phyloP scores from a whole-genome alignment of 2,888 invertebrate species.

The Empis livida region DNA sequence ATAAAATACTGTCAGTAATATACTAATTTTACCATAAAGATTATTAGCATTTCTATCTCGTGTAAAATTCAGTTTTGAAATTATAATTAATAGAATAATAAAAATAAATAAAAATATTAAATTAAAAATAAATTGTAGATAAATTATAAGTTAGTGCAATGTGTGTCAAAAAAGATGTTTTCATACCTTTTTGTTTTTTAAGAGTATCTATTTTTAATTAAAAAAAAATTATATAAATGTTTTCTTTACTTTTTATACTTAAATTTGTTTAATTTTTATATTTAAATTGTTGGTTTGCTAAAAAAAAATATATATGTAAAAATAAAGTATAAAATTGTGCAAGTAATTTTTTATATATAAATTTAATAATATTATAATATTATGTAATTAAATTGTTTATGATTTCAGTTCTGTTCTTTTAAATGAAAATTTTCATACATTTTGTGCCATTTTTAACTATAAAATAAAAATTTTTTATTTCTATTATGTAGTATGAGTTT shows the following conservation, averaged over 20 bases:
- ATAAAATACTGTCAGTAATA: too few species aligned
- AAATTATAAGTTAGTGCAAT: conserved; percentile 7
- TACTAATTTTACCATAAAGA: too few species aligned
- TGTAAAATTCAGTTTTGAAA: background rate
- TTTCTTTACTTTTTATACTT: conserved; percentile 8
- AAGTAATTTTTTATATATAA: conserved; percentile 1
- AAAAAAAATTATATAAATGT: conserved; percentile 1
- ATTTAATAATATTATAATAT: too few species aligned
- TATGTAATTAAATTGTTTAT: too few species aligned
- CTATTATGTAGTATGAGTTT: too few species aligned
- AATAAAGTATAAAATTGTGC: conserved; percentile 12
- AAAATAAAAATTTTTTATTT: too few species aligned
- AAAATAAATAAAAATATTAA: background rate
- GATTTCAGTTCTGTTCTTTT: too few species aligned
- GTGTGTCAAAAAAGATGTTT: conserved; percentile 18
- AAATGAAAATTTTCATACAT: too few species aligned
- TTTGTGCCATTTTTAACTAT: too few species aligned
- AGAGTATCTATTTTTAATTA: too few species aligned
- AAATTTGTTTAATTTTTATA: conserved; percentile 3
- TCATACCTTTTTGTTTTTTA: background rate
- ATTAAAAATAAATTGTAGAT: background rate
- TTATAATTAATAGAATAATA: background rate
- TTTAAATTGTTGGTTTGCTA: conserved; percentile 1
- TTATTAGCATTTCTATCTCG: too few species aligned
- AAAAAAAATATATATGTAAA: conserved; percentile 7